These are phyloP conservation scores for Dolichallabes microphthalmus DNA, from an alignment of 2,113 vertebrate species.

Conservation along the genomic window DNA sequence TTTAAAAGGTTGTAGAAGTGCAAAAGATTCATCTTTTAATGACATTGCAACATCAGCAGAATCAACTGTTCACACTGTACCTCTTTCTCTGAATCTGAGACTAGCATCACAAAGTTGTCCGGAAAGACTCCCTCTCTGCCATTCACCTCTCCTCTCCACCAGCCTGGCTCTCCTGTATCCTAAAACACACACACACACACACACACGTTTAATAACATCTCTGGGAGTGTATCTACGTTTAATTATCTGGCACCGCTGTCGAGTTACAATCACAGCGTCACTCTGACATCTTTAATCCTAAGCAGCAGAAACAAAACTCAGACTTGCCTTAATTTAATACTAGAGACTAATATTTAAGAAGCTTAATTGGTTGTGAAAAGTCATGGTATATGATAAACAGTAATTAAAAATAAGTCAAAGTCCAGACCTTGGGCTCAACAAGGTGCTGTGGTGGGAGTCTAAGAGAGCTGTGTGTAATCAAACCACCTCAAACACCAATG, in stretches of 20 bases:
- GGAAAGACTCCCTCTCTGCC: conserved; percentile 92
- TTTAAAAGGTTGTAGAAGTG: too few species aligned
- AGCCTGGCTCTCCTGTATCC: conserved; percentile 90
- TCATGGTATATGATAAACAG: not conserved
- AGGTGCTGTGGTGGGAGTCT: too few species aligned
- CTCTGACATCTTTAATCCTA: not conserved
- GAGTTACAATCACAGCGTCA: not conserved
- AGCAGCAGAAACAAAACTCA: not conserved
- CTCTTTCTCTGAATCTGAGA: conserved; percentile 86
- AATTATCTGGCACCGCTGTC: not conserved
- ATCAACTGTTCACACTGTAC: conserved; percentile 67
- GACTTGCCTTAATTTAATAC: not conserved
- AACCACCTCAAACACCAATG: too few species aligned
- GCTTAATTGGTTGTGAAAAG: too few species aligned
- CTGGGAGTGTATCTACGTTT: not conserved
- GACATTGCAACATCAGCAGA: not conserved
- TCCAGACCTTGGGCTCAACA: not conserved
- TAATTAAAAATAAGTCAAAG: not conserved
- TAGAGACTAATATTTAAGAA: too few species aligned
- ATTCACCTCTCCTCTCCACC: conserved; percentile 89
- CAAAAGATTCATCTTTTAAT: too few species aligned
- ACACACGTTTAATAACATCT: not conserved
- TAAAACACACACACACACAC: conserved; percentile 57
- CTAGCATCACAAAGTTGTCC: conserved; percentile 83
- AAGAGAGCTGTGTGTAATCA: too few species aligned